These are phyloP conservation scores for Nasonia giraulti DNA, from an alignment of 1,140 invertebrate genomes.

Conservation along the genomic window DNA sequence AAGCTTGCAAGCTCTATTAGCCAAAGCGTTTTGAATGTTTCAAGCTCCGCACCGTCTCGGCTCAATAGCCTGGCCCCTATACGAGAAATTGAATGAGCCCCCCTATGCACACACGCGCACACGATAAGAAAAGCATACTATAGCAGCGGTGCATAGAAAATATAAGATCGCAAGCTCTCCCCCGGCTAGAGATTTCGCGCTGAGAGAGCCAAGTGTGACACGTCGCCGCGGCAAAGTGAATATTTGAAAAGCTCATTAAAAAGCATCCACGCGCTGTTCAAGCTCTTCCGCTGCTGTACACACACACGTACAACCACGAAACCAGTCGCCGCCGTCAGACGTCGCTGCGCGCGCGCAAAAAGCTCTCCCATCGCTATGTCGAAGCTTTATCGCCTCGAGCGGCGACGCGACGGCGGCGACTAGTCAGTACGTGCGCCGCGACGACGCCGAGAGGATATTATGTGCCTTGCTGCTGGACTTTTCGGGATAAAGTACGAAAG, in stretches of 20 bases:
- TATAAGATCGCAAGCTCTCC: neutral
- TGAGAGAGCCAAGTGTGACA: conserved; percentile 3
- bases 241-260: conserved; percentile 47
- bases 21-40: conserved; percentile 5
- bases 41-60: neutral
- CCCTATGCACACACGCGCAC: neutral
- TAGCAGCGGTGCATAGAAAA: neutral
- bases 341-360: neutral
- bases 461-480: neutral
- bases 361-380: neutral
- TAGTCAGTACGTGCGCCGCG: neutral
- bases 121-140: neutral
- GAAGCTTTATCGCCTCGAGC: conserved; percentile 1
- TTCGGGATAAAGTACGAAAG: too few species aligned
- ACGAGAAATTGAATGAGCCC: conserved; percentile 19
- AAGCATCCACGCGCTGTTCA: conserved; percentile 7
- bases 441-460: neutral
- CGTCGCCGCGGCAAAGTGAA: conserved; percentile 37
- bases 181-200: neutral
- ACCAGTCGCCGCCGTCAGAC: too few species aligned
- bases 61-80: neutral
- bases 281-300: too few species aligned
- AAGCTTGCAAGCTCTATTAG: conserved; percentile 12
- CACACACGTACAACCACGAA: neutral
- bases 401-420: neutral